A percentile compares a stretch with the other conserved stretches of the same genome.
Evolutionary conservation across 2,888 invertebrate genomes (phyloP).

Genomic region (Dysmachus trigonus): DNA sequence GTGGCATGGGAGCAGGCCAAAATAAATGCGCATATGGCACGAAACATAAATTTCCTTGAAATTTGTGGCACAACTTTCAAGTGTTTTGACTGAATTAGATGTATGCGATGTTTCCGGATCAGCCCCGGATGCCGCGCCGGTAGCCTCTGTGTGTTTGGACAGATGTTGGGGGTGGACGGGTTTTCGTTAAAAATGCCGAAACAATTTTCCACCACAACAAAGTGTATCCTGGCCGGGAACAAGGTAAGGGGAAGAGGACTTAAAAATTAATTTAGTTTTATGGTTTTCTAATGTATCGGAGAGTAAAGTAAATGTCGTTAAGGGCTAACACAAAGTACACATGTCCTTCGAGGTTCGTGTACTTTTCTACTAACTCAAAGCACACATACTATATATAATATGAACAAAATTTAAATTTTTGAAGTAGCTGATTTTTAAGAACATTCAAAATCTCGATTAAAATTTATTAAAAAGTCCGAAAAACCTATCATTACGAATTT

Average conservation of each 20-base stretch:
- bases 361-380: too few species aligned
- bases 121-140: neutral
- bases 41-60: conserved; percentile 9
- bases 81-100: conserved; percentile 13
- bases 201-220: neutral
- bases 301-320: too few species aligned
- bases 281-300: too few species aligned
- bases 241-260: neutral
- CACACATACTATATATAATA: too few species aligned
- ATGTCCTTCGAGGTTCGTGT: too few species aligned
- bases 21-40: conserved; percentile 11
- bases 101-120: neutral
- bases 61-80: neutral
- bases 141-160: neutral
- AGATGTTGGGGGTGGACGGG: neutral
- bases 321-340: too few species aligned
- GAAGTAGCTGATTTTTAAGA: too few species aligned
- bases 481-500: too few species aligned
- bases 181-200: neutral
- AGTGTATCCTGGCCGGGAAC: neutral
- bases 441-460: too few species aligned
- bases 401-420: too few species aligned
- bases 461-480: too few species aligned
- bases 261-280: neutral
- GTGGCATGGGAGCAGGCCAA: neutral